Base-by-base conservation (phyloP, 1,140 invertebrate genomes). In the Atta colombica region DNA sequence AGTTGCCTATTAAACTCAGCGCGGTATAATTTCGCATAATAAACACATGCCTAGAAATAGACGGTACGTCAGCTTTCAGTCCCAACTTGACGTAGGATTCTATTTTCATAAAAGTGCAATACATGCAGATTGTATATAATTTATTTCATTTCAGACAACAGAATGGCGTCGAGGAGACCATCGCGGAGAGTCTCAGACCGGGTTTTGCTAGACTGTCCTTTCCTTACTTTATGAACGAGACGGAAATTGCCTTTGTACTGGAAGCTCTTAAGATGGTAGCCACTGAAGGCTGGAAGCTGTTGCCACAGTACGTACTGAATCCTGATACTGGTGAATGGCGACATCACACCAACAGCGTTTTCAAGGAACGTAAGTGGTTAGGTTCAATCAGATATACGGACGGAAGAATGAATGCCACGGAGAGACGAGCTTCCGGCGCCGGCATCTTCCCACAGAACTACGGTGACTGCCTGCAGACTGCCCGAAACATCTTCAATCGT, bases 271-370 rank as follows among this genome's bases (percentile, higher is more conserved):
- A 98, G 94, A 97, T 98, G 96, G 97, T 99, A 0, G 98, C 98
- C 0, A 97, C 97, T 1, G 97, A 98, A 95, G 98, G 98, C 0
- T 99, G 98, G 98, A 98, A 98, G 92, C 96, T 99, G 49, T 93
- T 99, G 63, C 98, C 98, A 0, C 97, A 98, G 92, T 99, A 99
- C 92, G 96, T 97, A 8, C 96, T 98, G 14, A 98, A 99, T 94
- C 96, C 97, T 5, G 97, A 98, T 93, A 99, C 98, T 10, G 98
- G 97, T 1, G 98, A 99, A 95, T 99, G 98, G 98, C 96, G 97
- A 84, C 98, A 99, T 93, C 97, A 97, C 92, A 97, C 97, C 1
- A 97, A 98, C 92, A 96, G 97, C 60, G 96, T 97, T 1, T 97
- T 97, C 84, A 97, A 97, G 92, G 98, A 98, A 85, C 96, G 97